phyloP scores from a whole-genome alignment of 2,888 invertebrate species.

The Cephus pulcher region DNA sequence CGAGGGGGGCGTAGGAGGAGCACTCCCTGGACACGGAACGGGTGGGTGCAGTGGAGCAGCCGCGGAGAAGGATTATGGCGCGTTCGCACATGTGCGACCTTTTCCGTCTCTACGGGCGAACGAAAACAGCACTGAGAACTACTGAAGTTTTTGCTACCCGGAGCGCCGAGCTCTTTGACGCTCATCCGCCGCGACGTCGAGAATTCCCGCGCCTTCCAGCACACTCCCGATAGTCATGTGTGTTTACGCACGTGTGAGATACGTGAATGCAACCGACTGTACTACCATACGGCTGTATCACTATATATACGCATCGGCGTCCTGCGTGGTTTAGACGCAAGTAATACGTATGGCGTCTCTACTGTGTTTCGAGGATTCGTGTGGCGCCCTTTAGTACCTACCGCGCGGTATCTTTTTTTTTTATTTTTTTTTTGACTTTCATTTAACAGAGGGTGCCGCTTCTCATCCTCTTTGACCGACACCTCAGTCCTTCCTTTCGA shows the following conservation, averaged over 20 bases:
- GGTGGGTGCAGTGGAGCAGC: not conserved
- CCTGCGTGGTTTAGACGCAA: not conserved
- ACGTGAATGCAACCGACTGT: not conserved
- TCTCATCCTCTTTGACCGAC: not conserved
- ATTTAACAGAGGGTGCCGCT: not conserved
- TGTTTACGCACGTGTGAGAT: not conserved
- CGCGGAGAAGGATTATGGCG: not conserved
- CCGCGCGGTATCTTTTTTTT: not conserved
- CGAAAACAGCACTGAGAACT: constrained; percentile 4
- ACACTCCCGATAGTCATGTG: not conserved
- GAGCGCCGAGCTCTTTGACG: constrained; percentile 3
- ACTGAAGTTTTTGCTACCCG: constrained; percentile 1
- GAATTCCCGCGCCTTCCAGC: not conserved
- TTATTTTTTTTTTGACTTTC: not conserved
- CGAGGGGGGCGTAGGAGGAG: too few species aligned
- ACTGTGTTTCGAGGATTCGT: not conserved
- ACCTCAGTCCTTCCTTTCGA: not conserved
- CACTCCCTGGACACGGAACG: not conserved
- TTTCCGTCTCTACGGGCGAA: not conserved
- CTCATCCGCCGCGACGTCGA: not conserved
- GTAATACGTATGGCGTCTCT: not conserved
- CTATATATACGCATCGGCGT: not conserved
- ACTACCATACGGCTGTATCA: not conserved
- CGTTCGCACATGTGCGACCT: not conserved
- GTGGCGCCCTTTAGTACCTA: not conserved